Evolutionary conservation across 2,888 invertebrate genomes (phyloP).

Genomic region (Andricus quercusramuli): DNA sequence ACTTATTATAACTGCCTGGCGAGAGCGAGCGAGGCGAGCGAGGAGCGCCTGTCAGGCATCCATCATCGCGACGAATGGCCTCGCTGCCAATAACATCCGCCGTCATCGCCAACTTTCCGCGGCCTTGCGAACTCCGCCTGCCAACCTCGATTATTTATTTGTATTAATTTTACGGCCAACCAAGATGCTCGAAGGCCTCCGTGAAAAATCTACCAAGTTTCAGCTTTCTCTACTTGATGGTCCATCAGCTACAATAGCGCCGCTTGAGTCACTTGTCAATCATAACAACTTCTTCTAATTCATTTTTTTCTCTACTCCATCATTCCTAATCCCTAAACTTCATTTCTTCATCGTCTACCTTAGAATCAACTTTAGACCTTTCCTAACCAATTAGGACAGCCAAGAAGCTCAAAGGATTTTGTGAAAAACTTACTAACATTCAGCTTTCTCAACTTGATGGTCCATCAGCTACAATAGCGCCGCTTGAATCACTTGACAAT

Average conservation of each 20-base stretch:
- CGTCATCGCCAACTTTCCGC: conserved; percentile 78
- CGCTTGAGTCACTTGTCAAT: not conserved
- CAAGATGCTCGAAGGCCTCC: conserved; percentile 43
- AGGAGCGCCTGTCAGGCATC: conserved; percentile 75
- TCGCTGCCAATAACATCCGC: conserved; percentile 78
- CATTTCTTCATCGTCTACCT: too few relatives aligned
- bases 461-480: not conserved
- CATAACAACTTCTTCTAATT: too few relatives aligned
- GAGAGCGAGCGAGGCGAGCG: conserved; percentile 69
- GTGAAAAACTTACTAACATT: not conserved
- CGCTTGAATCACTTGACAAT: too few relatives aligned
- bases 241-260: not conserved
- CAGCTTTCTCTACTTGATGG: conserved; percentile 3
- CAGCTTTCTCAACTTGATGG: conserved; percentile 14
- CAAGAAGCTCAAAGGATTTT: conserved; percentile 40
- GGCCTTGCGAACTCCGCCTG: conserved; percentile 61
- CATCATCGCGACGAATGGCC: conserved; percentile 78
- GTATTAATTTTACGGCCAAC: conserved; percentile 58
- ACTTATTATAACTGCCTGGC: conserved; percentile 78
- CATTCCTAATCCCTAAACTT: too few relatives aligned
- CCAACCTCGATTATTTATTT: conserved; percentile 57
- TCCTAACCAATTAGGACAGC: conserved; percentile 43
- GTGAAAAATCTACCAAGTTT: not conserved
- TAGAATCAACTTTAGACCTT: too few relatives aligned
- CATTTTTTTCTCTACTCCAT: too few relatives aligned